A percentile compares a stretch with the other conserved stretches of the same genome.
phyloP scores from a whole-genome alignment of 2,888 invertebrate genomes.

The Orthonychiurus folsomi region DNA sequence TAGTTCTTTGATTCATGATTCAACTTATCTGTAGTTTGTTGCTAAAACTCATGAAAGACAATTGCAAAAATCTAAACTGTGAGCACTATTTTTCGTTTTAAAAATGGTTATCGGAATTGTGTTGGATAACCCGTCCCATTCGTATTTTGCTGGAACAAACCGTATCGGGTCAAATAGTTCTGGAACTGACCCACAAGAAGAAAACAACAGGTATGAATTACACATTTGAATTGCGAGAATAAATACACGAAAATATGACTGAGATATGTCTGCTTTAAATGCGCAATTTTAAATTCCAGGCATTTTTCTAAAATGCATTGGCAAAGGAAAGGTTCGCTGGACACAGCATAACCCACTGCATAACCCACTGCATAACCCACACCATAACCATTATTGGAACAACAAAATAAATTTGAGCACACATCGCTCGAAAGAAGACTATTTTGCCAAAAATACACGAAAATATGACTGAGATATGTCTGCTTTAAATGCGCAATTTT shows the following conservation, averaged over 20 bases:
- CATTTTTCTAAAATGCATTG: slow-evolving; percentile 58
- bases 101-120: too few species aligned
- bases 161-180: slow-evolving; percentile 54
- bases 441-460: slow-evolving; percentile 70
- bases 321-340: slow-evolving; percentile 67
- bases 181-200: slow-evolving; percentile 54
- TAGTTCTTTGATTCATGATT: too few species aligned
- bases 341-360: slow-evolving; percentile 53
- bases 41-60: too few species aligned
- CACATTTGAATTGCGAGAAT: too few species aligned
- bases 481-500: too few species aligned
- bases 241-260: too few species aligned
- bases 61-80: too few species aligned
- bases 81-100: too few species aligned
- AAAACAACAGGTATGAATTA: slow-evolving; percentile 62
- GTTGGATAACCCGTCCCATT: slow-evolving; percentile 36
- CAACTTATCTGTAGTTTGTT: too few species aligned
- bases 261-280: too few species aligned
- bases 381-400: slow-evolving; percentile 51
- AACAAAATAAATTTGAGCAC: slow-evolving; percentile 51
- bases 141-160: slow-evolving; percentile 58
- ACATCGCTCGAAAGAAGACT: slow-evolving; percentile 63
- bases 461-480: too few species aligned
- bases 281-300: slow-evolving; percentile 11
- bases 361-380: too few species aligned